Evolutionary conservation across 1,140 invertebrate species (phyloP).

Genomic region (Cherax quadricarinatus): DNA sequence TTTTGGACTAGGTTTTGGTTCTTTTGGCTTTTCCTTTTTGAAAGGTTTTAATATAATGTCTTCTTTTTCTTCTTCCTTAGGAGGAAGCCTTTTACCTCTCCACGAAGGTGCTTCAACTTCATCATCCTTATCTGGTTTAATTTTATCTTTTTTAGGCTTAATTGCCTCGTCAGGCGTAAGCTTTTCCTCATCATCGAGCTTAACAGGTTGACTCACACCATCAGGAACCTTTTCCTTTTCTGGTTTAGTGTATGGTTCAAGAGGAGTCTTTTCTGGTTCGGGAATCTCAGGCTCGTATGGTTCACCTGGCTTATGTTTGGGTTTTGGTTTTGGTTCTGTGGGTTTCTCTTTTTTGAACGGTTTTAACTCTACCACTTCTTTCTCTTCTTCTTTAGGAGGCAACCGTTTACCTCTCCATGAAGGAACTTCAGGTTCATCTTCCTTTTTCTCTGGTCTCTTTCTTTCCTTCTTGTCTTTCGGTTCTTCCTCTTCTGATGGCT

Average conservation of each 20-base stretch:
- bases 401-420: conserved; percentile 55
- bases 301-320: conserved; percentile 41
- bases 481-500: conserved; percentile 42
- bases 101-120: conserved; percentile 46
- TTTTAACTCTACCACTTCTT: conserved; percentile 64
- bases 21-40: conserved; percentile 75
- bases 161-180: conserved; percentile 31
- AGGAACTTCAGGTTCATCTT: conserved; percentile 56
- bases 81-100: conserved; percentile 51
- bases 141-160: conserved; percentile 50
- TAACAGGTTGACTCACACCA: background rate
- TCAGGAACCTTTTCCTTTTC: conserved; percentile 71
- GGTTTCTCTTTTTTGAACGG: conserved; percentile 68
- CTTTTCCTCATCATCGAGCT: conserved; percentile 54
- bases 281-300: conserved; percentile 61
- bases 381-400: conserved; percentile 71
- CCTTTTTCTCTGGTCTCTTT: conserved; percentile 40
- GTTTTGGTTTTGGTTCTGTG: conserved; percentile 44
- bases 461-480: conserved; percentile 49
- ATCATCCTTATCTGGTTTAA: conserved; percentile 58
- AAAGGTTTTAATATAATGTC: conserved; percentile 77
- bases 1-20: conserved; percentile 75
- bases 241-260: conserved; percentile 50
- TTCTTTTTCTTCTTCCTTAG: conserved; percentile 74
- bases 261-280: conserved; percentile 41